Evolutionary conservation across 2,888 invertebrate species (phyloP).

Genomic region (Elegia similella): DNA sequence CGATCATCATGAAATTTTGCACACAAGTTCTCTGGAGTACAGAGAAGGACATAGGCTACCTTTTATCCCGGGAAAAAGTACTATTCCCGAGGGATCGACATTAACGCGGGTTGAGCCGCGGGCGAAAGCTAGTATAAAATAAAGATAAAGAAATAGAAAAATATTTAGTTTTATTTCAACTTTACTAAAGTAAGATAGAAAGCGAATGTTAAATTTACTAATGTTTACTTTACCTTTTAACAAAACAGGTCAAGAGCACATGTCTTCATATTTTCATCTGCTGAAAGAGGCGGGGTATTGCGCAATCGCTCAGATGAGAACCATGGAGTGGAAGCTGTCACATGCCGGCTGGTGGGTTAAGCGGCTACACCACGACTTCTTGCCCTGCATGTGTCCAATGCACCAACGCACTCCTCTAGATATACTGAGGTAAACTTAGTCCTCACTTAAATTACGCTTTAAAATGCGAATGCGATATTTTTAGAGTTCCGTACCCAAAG

Average conservation of each 20-base stretch:
- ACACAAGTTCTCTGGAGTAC: too few relatives aligned
- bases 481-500: too few relatives aligned
- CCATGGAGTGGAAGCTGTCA: conserved; percentile 74
- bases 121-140: too few relatives aligned
- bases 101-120: too few relatives aligned
- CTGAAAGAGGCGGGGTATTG: conserved; percentile 56
- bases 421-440: conserved; percentile 51
- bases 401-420: conserved; percentile 66
- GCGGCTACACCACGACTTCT: conserved; percentile 45
- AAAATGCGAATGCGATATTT: too few relatives aligned
- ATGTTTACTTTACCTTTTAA: not conserved
- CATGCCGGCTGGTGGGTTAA: conserved; percentile 67
- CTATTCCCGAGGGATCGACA: too few relatives aligned
- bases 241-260: conserved; percentile 71
- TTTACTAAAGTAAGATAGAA: not conserved
- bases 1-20: too few relatives aligned
- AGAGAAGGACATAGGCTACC: too few relatives aligned
- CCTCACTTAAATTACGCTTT: too few relatives aligned
- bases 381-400: conserved; percentile 58
- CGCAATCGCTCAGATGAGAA: conserved; percentile 56
- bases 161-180: too few relatives aligned
- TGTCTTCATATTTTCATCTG: conserved; percentile 66
- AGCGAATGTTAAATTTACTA: not conserved
- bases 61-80: too few relatives aligned
- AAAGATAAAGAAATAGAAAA: too few relatives aligned